A percentile compares a stretch with the other conserved stretches of the same genome.
phyloP scores from a whole-genome alignment of 2,113 vertebrate genomes.

The Abramis brama region DNA sequence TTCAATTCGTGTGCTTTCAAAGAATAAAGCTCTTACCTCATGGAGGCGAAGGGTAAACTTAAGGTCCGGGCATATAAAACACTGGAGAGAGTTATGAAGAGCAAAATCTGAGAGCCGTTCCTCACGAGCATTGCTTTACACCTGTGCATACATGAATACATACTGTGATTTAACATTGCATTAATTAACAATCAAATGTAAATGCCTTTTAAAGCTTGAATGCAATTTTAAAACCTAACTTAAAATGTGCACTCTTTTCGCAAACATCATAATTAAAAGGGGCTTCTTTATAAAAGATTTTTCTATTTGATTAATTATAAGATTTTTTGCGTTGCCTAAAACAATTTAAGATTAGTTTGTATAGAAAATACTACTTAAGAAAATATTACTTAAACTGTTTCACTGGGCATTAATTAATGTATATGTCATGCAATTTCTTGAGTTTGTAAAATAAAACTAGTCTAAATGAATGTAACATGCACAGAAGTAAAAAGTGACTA shows the following conservation, averaged over 20 bases:
- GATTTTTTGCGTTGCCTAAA: neutral
- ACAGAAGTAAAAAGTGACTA: neutral
- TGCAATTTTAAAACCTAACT: neutral
- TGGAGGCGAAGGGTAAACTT: constrained; percentile 81
- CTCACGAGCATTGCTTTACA: constrained; percentile 84
- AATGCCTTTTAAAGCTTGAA: neutral
- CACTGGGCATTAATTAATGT: neutral
- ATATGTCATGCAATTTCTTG: neutral
- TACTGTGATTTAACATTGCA: neutral
- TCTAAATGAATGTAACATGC: neutral
- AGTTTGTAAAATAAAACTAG: neutral
- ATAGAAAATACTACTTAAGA: neutral
- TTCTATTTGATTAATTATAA: neutral
- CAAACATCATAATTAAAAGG: too few relatives aligned
- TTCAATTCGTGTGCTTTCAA: neutral
- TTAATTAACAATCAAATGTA: neutral
- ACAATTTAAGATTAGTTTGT: neutral
- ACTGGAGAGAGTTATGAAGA: constrained; percentile 82
- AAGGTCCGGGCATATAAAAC: constrained; percentile 80
- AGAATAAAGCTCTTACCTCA: constrained; percentile 77
- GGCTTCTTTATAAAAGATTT: neutral
- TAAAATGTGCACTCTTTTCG: neutral
- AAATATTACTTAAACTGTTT: neutral
- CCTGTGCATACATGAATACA: constrained; percentile 57
- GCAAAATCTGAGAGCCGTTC: constrained; percentile 82